phyloP scores from a whole-genome alignment of 2,113 vertebrate species.

The Etheostoma cragini region DNA sequence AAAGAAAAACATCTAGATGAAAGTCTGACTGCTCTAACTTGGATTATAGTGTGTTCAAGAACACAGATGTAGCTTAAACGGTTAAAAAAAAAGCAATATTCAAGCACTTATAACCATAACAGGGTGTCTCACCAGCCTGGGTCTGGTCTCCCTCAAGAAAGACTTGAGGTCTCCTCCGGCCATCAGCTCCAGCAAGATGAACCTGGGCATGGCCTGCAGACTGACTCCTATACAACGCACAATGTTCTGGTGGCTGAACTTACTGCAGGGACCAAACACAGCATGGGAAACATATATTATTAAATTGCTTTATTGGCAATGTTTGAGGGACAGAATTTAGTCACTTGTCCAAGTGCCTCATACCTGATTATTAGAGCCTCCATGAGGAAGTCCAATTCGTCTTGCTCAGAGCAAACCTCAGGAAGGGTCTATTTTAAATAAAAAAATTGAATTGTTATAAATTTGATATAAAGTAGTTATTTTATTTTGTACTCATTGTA shows the following conservation, averaged over 20 bases:
- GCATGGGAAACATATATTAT: not conserved
- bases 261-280: constrained; percentile 82
- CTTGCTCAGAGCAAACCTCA: constrained; percentile 98
- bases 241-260: constrained; percentile 99
- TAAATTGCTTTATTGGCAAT: not conserved
- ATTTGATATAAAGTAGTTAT: not conserved
- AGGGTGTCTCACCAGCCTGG: constrained; percentile 89
- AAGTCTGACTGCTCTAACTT: not conserved
- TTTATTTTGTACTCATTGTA: not conserved
- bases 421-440: constrained; percentile 89
- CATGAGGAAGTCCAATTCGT: constrained; percentile 98
- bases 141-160: constrained; percentile 95
- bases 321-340: not conserved
- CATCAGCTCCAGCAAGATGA: constrained; percentile 98
- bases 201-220: constrained; percentile 94
- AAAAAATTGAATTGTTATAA: not conserved
- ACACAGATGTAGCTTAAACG: not conserved
- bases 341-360: not conserved
- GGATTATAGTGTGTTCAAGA: not conserved
- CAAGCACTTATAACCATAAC: not conserved
- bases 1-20: not conserved
- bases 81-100: not conserved
- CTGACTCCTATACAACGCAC: constrained; percentile 97
- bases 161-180: constrained; percentile 96
- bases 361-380: constrained; percentile 99